Conservation (phyloP, 2,113 vertebrate species). For the Erinaceus europaeus region DNA sequence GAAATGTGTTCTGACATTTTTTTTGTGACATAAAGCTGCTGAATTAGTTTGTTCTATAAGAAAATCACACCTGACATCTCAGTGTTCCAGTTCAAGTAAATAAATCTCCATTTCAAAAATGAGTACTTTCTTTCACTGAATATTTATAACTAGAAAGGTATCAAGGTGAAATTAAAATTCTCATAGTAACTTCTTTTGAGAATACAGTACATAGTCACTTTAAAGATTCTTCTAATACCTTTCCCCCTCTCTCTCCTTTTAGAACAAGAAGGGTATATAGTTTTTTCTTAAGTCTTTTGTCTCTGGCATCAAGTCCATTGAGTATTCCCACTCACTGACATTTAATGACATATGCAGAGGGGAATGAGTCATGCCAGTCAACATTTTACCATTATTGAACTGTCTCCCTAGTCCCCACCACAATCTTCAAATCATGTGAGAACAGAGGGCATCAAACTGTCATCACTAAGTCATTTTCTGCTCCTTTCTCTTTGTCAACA, state of each 20-base stretch:
- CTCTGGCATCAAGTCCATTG: slow-evolving; percentile 35
- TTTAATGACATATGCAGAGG: slow-evolving; percentile 54
- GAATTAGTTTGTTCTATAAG: neutral
- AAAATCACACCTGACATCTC: neutral
- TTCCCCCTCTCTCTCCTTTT: neutral
- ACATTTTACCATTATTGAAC: slow-evolving; percentile 68
- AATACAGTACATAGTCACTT: neutral
- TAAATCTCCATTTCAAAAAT: neutral
- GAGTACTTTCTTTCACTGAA: slow-evolving; percentile 1
- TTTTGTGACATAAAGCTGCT: neutral
- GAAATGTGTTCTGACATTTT: neutral
- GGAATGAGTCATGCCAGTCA: slow-evolving; percentile 36
- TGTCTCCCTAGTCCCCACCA: slow-evolving; percentile 64
- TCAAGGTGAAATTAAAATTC: slow-evolving; percentile 11
- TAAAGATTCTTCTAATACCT: neutral
- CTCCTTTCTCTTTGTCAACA: slow-evolving; percentile 26
- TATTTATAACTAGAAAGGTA: neutral
- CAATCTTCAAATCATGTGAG: slow-evolving; percentile 66
- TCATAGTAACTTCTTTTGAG: neutral
- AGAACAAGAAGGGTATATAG: neutral
- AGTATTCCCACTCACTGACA: slow-evolving; percentile 54
- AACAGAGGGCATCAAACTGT: slow-evolving; percentile 42
- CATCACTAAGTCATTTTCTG: slow-evolving; percentile 63
- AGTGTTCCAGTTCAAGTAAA: neutral
- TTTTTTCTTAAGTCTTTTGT: slow-evolving; percentile 41